Evolutionary conservation across 2,113 vertebrate genomes (phyloP), one percentile per base, ranked within the genome.

Genomic region (Oreochromis niloticus): DNA sequence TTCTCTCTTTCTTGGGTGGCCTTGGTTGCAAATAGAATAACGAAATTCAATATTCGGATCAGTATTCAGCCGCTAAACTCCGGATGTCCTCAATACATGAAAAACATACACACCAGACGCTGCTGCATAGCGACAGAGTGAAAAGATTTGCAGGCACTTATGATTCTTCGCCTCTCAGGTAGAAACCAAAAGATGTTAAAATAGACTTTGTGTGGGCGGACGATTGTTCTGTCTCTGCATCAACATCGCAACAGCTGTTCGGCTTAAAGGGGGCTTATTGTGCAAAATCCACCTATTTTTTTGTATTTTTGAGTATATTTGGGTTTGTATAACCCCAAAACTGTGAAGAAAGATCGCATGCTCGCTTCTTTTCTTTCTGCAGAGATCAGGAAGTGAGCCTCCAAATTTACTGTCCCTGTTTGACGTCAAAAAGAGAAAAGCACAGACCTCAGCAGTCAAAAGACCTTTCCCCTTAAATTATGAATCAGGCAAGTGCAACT

Each of bases 121-220:
- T 52, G 75, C 83, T 81, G 80, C 75, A 68, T 55, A 57, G 54
- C 17, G 8, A 85, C 30, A 32, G 43, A 81, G 66, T 56, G 48
- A 75, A 81, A 83, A 71, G 52, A 89, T n/a, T 55, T 59, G 75
- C 88, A 2, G 71, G 32, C 17, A 17, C 11, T 54, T 81, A 34
- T 34, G 27, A 85, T 57, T 89, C 68, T 68, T 89, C 68, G 52
- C 32, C 71, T 85, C 52, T 46, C 87, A 92, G 90, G 91, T 92
- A 85, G 68, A 89, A 84, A 85, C 66, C 52, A 82, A 84, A 84
- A 91, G 63, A 75, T 86, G 82, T 91, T 71, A 87, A 92, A 94
- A 92, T 91, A 93, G 83, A 85, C 59, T 73, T 54, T 66, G 88
- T 57, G 93, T 92, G 91, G 91, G 94, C 2, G 43, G 85, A 83